Base-by-base conservation (phyloP, 1,140 invertebrate genomes). In the Fopius arisanus region DNA sequence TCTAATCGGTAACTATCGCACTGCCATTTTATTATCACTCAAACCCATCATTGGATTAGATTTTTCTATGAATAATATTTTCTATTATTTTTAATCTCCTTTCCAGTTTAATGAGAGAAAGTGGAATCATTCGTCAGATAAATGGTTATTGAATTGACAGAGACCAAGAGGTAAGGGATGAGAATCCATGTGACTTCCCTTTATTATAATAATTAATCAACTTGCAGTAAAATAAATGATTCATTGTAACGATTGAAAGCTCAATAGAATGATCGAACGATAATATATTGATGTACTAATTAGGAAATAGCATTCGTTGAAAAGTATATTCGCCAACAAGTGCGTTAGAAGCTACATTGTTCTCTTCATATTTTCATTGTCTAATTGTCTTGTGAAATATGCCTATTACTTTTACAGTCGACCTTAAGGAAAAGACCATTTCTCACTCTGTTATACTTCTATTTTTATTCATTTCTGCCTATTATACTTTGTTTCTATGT, bases 21-120 rank as follows among this genome's bases (percentile, higher is more conserved):
- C 59, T 63, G 59, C 28, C 28, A 63, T 63, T 63, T 31, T 63
- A 31, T 63, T 63, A 63, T 63, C 59, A 63, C 59, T 28, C 59
- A 63, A 63, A 29, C 59, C 26, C 12, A 31, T 29, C 14, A 14
- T 63, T 63, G 59, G 59, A 63, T 63, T 63, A 14, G 3, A 54
- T 23, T 54, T 54, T 21, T 54, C 23, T 54, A 43, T 43, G 14
- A 43, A 43, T 43, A 43, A 43, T 12, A 43, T 14, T 5, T 43
- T 43, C 4, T 43, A 10, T 54, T 9, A 54, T 23, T 54, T 54
- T 54, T 19, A 4, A n/a, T 21, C n/a, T 48, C n/a, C 6, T n/a
- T 23, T 54, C 51, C 21, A 23, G 5, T 4, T 54, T 23, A 54
- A 54, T 54, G 7, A 54, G 12, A 21, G 23, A 23, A 23, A 54